Conservation (phyloP, 2,797 vertebrate genomes). For the Alectoris magna region DNA sequence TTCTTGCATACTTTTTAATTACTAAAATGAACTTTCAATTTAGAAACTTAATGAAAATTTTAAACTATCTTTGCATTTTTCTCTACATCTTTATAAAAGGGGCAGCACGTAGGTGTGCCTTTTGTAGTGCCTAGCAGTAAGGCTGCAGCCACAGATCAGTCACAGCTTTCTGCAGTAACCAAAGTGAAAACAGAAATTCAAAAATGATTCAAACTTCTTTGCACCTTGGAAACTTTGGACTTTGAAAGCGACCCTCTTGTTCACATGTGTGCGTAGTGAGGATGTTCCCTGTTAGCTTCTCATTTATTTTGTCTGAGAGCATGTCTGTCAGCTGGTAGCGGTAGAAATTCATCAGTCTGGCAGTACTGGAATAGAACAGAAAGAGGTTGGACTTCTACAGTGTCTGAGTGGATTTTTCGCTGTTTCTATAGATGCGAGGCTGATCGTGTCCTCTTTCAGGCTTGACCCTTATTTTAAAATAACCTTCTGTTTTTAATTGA, state of each 20-base stretch:
- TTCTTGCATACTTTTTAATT: neutral
- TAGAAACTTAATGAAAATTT: neutral
- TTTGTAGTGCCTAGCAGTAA: neutral
- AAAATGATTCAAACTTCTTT: neutral
- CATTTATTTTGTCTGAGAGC: neutral
- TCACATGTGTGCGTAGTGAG: neutral
- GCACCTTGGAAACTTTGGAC: neutral
- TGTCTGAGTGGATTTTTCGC: accelerated
- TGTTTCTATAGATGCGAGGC: neutral
- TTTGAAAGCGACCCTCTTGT: neutral
- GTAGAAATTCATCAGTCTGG: neutral
- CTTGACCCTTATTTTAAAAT: accelerated
- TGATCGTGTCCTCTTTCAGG: accelerated
- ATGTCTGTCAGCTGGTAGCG: neutral
- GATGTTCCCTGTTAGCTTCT: neutral
- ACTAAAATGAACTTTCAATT: neutral
- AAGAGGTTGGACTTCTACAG: accelerated
- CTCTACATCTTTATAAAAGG: neutral
- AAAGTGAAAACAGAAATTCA: neutral
- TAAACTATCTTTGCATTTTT: neutral
- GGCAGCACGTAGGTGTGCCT: neutral
- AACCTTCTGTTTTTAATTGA: accelerated
- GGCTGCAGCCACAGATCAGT: too few species aligned
- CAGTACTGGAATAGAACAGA: neutral
- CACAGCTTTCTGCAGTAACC: neutral